phyloP scores from a whole-genome alignment of 2,797 vertebrate genomes.

The Sciaenops ocellatus region DNA sequence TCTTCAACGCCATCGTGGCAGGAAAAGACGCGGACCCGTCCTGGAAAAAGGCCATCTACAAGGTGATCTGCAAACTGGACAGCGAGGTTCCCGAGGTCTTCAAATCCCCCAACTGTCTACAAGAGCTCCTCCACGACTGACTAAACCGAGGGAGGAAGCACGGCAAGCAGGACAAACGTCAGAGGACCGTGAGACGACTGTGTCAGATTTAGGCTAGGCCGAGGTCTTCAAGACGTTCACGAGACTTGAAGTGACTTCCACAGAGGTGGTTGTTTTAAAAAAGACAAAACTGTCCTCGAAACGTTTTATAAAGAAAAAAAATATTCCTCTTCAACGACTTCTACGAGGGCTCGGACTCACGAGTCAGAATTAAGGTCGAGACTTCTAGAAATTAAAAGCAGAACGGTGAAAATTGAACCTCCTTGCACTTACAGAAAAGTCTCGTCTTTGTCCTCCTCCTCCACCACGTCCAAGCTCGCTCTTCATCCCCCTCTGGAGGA shows the following conservation, averaged over 20 bases:
- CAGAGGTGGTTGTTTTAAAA: constrained; percentile 37
- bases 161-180: constrained; percentile 30
- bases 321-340: constrained; percentile 18
- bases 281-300: constrained; percentile 45
- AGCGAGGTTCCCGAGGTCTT: constrained; percentile 98
- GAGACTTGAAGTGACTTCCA: constrained; percentile 36
- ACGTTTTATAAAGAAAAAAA: constrained; percentile 58
- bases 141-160: constrained; percentile 26
- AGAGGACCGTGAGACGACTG: constrained; percentile 33
- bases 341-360: constrained; percentile 34
- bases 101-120: constrained; percentile 99
- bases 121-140: constrained; percentile 98
- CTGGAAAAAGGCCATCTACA: constrained; percentile 99
- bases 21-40: constrained; percentile 99
- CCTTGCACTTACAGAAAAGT: constrained; percentile 65
- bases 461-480: constrained; percentile 28
- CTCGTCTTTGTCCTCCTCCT: constrained; percentile 30
- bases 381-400: constrained; percentile 62
- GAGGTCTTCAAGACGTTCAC: constrained; percentile 25
- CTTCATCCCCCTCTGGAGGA: constrained; percentile 39
- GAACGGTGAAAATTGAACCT: constrained; percentile 38
- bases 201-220: constrained; percentile 2
- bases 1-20: constrained; percentile 99
- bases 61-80: constrained; percentile 99
- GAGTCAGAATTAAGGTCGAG: constrained; percentile 42